Base-by-base conservation (phyloP, 1,140 invertebrate species). In the Oreohelix idahoensis region DNA sequence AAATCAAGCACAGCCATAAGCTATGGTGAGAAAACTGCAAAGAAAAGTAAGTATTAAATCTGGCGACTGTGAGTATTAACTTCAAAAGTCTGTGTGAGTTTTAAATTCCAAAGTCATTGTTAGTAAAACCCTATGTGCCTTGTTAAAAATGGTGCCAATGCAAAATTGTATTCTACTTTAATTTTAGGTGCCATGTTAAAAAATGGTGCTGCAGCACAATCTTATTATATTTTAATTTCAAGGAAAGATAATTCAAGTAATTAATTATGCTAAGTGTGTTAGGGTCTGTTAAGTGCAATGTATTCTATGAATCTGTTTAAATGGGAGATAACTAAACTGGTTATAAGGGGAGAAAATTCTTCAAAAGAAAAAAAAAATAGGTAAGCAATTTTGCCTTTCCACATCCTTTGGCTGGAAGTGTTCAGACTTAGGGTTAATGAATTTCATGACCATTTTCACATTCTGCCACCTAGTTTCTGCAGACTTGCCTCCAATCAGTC, bases 391-490 rank as follows among this genome's bases (percentile, higher is more conserved):
- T 89, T 90, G 89, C 89, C 89, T 90, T 86, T 87, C 83, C 23
- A 89, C 71, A 81, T 90, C 87, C 42, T 69, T 49, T 0, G 83
- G 81, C 39, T 79, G 53, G 70, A 88, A 81, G 51, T 87, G 84
- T 26, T 81, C 51, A 39, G 83, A 83, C 13, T 51, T 83, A 29
- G 89, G 89, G 32, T 86, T 87, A 23, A 89, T 85, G 86, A 90
- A 89, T 89, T 90, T 90, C 84, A 90, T 85, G 39, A 89, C 87
- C 71, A 88, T 80, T 86, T 87, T 88, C 49, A 90, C 78, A 79
- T 89, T 88, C 36, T 85, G 86, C 90, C 90, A 90, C 39, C 87
- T 80, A 26, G 79, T 84, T 76, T 90, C 89, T 49, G 88, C 86
- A 74, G 85, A 76, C 79, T 79, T 84, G 38, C 80, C 32, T 20